These are phyloP conservation scores for Syngnathus floridae DNA, from an alignment of 2,113 vertebrate genomes.

Conservation along the genomic window DNA sequence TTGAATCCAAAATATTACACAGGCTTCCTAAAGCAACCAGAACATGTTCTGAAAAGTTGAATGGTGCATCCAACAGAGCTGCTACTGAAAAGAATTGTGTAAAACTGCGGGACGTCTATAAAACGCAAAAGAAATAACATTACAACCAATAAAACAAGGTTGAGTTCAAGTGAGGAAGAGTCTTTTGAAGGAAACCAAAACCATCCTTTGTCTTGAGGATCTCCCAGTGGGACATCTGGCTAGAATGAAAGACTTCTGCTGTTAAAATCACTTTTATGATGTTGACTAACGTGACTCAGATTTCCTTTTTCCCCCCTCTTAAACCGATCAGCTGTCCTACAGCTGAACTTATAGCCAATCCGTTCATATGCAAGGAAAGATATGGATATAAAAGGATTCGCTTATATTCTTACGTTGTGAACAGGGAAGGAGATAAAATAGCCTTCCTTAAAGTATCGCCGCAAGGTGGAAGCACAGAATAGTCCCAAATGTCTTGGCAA, in stretches of 20 bases:
- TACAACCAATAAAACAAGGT: not conserved
- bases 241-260: conserved; percentile 41
- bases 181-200: conserved; percentile 33
- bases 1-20: not conserved
- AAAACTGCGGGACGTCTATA: conserved; percentile 1
- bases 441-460: no score
- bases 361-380: not conserved
- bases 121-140: conserved; percentile 17
- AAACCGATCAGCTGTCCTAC: not conserved
- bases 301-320: not conserved
- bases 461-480: no score
- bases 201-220: conserved; percentile 9
- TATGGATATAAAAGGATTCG: not conserved
- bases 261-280: conserved; percentile 46
- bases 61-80: not conserved
- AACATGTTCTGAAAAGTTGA: not conserved
- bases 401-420: not conserved
- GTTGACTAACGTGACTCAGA: conserved; percentile 9
- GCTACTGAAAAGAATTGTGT: conserved; percentile 1
- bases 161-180: conserved; percentile 6
- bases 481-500: no score
- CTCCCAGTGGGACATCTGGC: conserved; percentile 29
- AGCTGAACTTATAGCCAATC: not conserved
- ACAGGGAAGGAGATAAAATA: no score
- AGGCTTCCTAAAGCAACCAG: not conserved